Conservation (phyloP, 2,888 invertebrate genomes). For the Pegoplata infirma region DNA sequence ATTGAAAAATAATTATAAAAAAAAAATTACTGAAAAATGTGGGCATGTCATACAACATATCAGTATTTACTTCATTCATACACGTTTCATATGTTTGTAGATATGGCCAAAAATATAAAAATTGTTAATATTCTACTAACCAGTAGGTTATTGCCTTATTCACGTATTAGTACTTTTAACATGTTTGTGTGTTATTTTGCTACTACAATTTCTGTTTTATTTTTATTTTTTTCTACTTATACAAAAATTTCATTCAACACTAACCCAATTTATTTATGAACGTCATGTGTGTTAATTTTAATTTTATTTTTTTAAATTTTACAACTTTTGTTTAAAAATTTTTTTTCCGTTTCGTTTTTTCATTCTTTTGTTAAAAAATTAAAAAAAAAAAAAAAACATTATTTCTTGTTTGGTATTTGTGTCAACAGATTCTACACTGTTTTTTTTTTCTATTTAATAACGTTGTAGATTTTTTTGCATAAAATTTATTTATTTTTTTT, state of each 20-base stretch:
- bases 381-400: no score
- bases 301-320: conserved; percentile 22
- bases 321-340: conserved; percentile 23
- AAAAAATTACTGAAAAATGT: conserved; percentile 21
- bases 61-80: conserved; percentile 5
- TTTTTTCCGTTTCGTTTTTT: conserved; percentile 41
- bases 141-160: conserved; percentile 61
- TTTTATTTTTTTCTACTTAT: no score
- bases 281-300: conserved; percentile 32
- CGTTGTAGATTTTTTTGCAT: conserved; percentile 19
- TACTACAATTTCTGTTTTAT: no score
- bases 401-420: conserved; percentile 45
- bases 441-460: conserved; percentile 42
- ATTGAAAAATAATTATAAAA: conserved; percentile 1
- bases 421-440: conserved; percentile 60
- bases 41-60: conserved; percentile 19
- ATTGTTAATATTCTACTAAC: conserved; percentile 7
- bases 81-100: conserved; percentile 27
- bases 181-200: conserved; percentile 22
- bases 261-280: conserved; percentile 59
- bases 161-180: conserved; percentile 35
- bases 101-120: conserved; percentile 30
- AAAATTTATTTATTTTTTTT: conserved; percentile 22
- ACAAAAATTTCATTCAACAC: conserved; percentile 26
- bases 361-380: conserved; percentile 46